Percentiles rank a stretch among this genome's conserved stretches.
phyloP scores from a whole-genome alignment of 2,888 invertebrate genomes.

The Aleiodes alternator region DNA sequence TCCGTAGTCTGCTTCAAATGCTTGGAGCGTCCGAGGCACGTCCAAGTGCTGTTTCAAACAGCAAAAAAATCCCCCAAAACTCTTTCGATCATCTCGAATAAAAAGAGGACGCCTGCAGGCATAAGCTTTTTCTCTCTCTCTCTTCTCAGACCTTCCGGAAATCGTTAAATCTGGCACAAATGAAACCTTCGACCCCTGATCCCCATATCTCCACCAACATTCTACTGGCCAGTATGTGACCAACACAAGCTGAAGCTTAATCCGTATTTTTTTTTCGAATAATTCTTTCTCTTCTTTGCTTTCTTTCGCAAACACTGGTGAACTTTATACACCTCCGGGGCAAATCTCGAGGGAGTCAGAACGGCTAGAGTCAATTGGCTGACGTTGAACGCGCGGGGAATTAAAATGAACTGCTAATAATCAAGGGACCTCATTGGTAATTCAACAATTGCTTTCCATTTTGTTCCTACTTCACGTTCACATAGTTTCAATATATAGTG shows the following conservation, averaged over 20 bases:
- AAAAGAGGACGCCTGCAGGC: conserved; percentile 1
- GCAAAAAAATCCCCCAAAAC: conserved; percentile 37
- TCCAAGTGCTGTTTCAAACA: conserved; percentile 53
- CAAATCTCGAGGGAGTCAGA: conserved; percentile 39
- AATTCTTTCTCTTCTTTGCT: background rate
- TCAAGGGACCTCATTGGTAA: conserved; percentile 42
- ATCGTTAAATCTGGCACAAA: conserved; percentile 63
- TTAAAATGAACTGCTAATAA: conserved; percentile 46
- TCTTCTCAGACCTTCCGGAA: conserved; percentile 44
- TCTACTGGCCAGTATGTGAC: background rate
- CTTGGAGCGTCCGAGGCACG: conserved; percentile 53
- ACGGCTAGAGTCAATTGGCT: conserved; percentile 41
- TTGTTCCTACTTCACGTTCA: background rate
- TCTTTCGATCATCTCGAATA: conserved; percentile 52
- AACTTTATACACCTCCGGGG: conserved; percentile 41
- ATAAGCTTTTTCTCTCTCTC: conserved; percentile 43
- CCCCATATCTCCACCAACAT: conserved; percentile 52
- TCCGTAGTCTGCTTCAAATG: conserved; percentile 45
- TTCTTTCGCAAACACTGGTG: conserved; percentile 10
- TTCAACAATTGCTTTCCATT: conserved; percentile 15
- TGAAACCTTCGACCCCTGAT: conserved; percentile 56
- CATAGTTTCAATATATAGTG: too few species aligned
- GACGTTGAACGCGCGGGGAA: conserved; percentile 38
- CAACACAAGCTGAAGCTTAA: conserved; percentile 15
- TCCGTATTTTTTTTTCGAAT: background rate